phyloP scores from a whole-genome alignment of 1,140 invertebrate genomes.

The Drosophila dunni region DNA sequence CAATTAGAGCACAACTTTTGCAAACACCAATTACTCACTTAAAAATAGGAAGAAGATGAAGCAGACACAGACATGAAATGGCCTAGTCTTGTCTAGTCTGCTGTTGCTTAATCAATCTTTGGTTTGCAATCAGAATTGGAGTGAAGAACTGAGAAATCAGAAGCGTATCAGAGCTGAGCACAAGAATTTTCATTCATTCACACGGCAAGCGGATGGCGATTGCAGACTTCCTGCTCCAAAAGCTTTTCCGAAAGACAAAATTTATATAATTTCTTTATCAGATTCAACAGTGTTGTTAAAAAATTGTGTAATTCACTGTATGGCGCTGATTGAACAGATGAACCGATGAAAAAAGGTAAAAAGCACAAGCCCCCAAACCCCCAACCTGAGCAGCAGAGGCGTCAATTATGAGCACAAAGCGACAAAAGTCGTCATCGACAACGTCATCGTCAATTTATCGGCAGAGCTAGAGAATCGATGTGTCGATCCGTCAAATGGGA shows the following conservation, averaged over 20 bases:
- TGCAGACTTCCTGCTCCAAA: slow-evolving; percentile 68
- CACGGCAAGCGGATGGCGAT: slow-evolving; percentile 55
- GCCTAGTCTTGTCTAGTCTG: slow-evolving; percentile 15
- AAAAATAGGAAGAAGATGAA: slow-evolving; percentile 9
- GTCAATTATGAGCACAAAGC: slow-evolving; percentile 66
- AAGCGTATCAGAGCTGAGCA: slow-evolving; percentile 12
- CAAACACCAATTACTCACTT: slow-evolving; percentile 63
- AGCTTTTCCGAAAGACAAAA: slow-evolving; percentile 65
- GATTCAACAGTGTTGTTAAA: slow-evolving; percentile 62
- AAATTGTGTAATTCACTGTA: slow-evolving; percentile 70
- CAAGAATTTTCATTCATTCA: slow-evolving; percentile 58
- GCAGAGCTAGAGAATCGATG: slow-evolving; percentile 32
- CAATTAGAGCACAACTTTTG: slow-evolving; percentile 66
- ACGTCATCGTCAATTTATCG: slow-evolving; percentile 44
- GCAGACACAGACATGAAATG: neutral
- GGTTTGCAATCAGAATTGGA: slow-evolving; percentile 23
- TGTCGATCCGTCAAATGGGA: slow-evolving; percentile 28
- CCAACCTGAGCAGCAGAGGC: slow-evolving; percentile 28
- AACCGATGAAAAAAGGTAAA: neutral
- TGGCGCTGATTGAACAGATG: slow-evolving; percentile 56
- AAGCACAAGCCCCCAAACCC: too few relatives aligned
- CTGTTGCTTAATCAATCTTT: slow-evolving; percentile 58
- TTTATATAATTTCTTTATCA: slow-evolving; percentile 80
- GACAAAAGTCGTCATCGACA: slow-evolving; percentile 50
- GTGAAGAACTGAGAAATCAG: slow-evolving; percentile 13